Conservation (phyloP, 2,797 vertebrate genomes). For the Onychomys arenicola region DNA sequence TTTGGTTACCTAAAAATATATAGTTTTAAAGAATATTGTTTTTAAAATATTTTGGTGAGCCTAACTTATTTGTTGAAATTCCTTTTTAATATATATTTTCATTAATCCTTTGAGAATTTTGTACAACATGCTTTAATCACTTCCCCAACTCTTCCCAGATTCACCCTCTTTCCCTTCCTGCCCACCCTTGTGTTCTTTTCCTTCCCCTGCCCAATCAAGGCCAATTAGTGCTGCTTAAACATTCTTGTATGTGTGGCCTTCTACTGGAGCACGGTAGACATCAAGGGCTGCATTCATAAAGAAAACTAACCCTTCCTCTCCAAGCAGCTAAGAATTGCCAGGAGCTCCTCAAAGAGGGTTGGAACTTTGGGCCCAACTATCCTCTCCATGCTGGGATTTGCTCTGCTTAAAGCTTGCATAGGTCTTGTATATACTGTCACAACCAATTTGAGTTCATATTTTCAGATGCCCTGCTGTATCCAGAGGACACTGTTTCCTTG, state of each 20-base stretch:
- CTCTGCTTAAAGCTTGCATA: background rate
- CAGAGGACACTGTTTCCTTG: background rate
- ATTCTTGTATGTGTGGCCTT: background rate
- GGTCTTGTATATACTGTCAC: background rate
- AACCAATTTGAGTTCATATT: background rate
- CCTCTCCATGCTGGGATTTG: background rate
- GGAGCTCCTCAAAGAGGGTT: background rate
- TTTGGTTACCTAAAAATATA: background rate
- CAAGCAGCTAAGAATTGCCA: background rate
- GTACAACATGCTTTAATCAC: background rate
- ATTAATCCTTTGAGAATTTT: background rate
- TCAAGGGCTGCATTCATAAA: background rate
- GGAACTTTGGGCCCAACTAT: background rate
- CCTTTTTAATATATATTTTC: background rate
- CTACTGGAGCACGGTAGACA: background rate
- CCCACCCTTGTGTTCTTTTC: background rate
- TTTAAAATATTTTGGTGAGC: background rate
- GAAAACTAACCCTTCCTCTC: background rate
- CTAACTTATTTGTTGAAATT: slow-evolving; percentile 32
- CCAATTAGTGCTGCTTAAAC: background rate
- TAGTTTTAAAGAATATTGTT: background rate
- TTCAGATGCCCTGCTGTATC: background rate
- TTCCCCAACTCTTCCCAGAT: background rate
- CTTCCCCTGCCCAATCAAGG: background rate
- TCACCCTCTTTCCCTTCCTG: background rate